Evolutionary conservation across 1,140 invertebrate species (phyloP), one percentile per base, ranked within the genome.

Genomic region (Cydia splendana): DNA sequence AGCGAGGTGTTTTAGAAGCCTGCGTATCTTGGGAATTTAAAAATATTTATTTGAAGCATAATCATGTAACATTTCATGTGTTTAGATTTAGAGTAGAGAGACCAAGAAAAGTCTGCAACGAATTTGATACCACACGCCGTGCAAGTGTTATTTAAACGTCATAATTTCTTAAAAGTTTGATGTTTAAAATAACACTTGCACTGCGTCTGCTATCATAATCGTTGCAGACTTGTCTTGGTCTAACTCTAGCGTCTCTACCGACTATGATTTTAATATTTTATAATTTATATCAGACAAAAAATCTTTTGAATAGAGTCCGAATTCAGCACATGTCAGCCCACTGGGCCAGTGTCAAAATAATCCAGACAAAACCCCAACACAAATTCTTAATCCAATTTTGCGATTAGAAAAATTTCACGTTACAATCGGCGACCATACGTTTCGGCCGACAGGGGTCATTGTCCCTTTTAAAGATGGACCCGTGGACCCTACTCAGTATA

Each of bases 321-420:
- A 71, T 34, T 71, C 13, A 71, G 34, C 67, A 20, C 67, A 71
- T 42, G 65, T 67, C 30, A 34, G 67, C 73, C 81, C 62, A 87
- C 84, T 89, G 87, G 84, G 77, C 34, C 79, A 76, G 75, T 76
- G 67, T 84, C 83, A 84, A 82, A 85, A 86, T 88, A 90, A 89
- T 83, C 83, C 79, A 82, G 85, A 79, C 85, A 84, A 83, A 83
- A 77, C 81, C 76, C 76, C 18, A 65, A 80, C 82, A 80, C 79
- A 84, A 85, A 80, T 79, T 82, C 79, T 78, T 90, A 92, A 92
- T 91, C 88, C 91, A 92, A 92, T 92, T 91, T 90, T 78, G 83
- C 80, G 82, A 88, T 84, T 85, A 88, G 85, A 85, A 81, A 84
- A 86, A 81, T 84, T 85, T 85, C 78, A 77, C 74, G 28, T 45